phyloP scores from a whole-genome alignment of 2,888 invertebrate species.

The Heliconius sara region DNA sequence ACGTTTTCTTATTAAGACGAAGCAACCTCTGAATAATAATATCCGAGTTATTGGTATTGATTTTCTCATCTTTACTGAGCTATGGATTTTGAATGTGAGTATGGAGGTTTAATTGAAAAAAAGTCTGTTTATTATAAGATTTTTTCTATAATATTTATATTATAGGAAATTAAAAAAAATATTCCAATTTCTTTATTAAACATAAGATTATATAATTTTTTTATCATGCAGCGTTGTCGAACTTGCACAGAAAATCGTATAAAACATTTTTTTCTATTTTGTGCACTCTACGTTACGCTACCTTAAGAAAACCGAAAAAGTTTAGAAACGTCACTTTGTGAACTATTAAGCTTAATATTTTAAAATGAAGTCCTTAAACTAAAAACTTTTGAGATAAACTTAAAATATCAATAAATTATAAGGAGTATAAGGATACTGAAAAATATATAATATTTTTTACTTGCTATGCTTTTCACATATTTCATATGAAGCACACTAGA shows the following conservation, averaged over 20 bases:
- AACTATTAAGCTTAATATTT: constrained; percentile 13
- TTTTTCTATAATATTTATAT: background rate
- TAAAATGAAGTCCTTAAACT: background rate
- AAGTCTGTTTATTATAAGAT: background rate
- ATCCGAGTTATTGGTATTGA: constrained; percentile 57
- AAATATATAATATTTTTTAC: background rate
- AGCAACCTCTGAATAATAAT: constrained; percentile 74
- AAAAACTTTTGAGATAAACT: background rate
- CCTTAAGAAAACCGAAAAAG: constrained; percentile 5
- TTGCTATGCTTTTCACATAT: too few species aligned
- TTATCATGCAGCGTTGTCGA: background rate
- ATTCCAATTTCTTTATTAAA: background rate
- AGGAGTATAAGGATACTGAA: background rate
- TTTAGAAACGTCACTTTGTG: constrained; percentile 11
- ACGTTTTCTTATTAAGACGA: constrained; percentile 80
- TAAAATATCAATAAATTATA: background rate
- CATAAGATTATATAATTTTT: background rate
- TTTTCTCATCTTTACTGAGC: constrained; percentile 52
- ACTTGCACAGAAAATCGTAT: background rate
- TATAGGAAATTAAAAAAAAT: background rate
- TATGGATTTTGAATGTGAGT: constrained; percentile 22
- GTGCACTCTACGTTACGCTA: background rate
- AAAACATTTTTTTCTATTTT: background rate
- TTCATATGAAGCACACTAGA: too few species aligned
- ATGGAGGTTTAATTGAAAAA: constrained; percentile 1